Conservation (phyloP, 2,888 invertebrate genomes). For the Deilephila porcellus region DNA sequence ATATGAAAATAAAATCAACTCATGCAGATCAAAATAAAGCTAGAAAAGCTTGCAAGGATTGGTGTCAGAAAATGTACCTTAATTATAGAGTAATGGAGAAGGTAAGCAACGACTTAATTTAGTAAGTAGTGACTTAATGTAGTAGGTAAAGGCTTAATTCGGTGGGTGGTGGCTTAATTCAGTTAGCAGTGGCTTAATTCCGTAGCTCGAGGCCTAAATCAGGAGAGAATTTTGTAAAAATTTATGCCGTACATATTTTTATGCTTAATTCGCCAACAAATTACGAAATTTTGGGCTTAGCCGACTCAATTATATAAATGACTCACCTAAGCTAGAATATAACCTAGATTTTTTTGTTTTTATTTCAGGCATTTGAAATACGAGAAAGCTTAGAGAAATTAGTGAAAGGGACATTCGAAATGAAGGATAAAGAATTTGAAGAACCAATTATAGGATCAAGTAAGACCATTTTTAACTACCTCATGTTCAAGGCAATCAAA, state of each 20-base stretch:
- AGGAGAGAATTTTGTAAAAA: background rate
- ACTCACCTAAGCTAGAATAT: background rate
- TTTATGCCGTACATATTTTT: background rate
- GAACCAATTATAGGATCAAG: conserved; percentile 71
- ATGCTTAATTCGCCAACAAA: too few species aligned
- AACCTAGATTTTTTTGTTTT: background rate
- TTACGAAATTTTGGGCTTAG: too few species aligned
- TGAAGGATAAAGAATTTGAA: conserved; percentile 63
- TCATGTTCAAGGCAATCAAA: background rate
- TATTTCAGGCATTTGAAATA: conserved; percentile 69
- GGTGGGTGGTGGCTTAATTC: too few species aligned
- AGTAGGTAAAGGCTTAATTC: background rate
- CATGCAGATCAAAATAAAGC: conserved; percentile 60
- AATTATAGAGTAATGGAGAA: conserved; percentile 94
- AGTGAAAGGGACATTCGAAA: conserved; percentile 66
- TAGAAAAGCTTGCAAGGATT: conserved; percentile 83
- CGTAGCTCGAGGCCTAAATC: too few species aligned
- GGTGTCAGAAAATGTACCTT: conserved; percentile 94
- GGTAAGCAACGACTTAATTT: conserved; percentile 62
- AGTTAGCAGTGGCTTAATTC: too few species aligned
- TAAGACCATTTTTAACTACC: conserved; percentile 40
- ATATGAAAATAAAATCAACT: conserved; percentile 69
- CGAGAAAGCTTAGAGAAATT: conserved; percentile 71
- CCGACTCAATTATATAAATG: too few species aligned
- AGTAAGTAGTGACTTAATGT: background rate